Base-by-base conservation (phyloP, 1,140 invertebrate species). In the Oedothorax gibbosus region DNA sequence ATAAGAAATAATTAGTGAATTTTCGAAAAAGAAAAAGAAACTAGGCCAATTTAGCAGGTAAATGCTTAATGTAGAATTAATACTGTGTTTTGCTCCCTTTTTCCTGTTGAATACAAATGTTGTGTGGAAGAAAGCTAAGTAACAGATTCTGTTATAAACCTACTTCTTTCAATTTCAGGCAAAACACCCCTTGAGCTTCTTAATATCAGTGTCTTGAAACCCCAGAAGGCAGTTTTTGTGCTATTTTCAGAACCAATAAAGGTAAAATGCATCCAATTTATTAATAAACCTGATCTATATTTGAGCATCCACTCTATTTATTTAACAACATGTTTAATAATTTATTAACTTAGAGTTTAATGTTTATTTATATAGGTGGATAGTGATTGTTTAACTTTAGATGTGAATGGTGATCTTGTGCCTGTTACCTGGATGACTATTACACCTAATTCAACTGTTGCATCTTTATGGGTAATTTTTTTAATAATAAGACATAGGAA, bases 401-500 rank as follows among this genome's bases (percentile, higher is more conserved):
- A 87, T 88, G 87, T 91, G 90, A 85, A 92, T 90, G 81, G 90
- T 88, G 73, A 88, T 65, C 14, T 21, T 8, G 51, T 79, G 86
- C 21, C 35, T 10, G 57, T 57, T 85, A 35, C 35, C 56, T 87
- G 60, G 62, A 49, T 73, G 57, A 68, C 85, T 84, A 8, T 73
- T 60, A 15, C n/a, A 64, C 7, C 35, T 69, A 11, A 20, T 54
- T 49, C 18, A 15, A 12, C 62, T 78, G 64, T 56, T 53, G 75
- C 64, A 50, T 51, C 71, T 21, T 8, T 75, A 9, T 78, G 79
- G 84, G 71, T 75, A 56, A 68, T 35, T 35, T 1, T 35, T 35
- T 35, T 35, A 35, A 35, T 35, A 35, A 35, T 35, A 35, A 35
- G 5, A 35, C n/a, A 35, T 1, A 5, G 35, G 35, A 35, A 35